These are phyloP conservation scores for Chiroxiphia lanceolata DNA, from an alignment of 2,797 vertebrate species.

Conservation along the genomic window DNA sequence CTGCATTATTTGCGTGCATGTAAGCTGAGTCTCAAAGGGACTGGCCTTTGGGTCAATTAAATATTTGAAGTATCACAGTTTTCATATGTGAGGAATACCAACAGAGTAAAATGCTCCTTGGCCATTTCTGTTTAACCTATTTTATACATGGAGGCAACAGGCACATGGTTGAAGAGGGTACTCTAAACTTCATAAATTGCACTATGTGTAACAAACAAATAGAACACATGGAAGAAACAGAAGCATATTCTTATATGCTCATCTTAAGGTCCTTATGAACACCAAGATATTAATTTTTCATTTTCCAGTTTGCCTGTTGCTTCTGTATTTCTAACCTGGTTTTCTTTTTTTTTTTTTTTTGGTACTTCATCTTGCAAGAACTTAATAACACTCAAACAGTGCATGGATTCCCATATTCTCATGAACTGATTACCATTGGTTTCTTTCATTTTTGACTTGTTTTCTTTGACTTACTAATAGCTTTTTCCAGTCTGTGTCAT, in stretches of 20 bases:
- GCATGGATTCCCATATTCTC: not conserved
- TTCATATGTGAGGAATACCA: not conserved
- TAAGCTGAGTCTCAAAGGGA: not conserved
- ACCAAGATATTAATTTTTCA: not conserved
- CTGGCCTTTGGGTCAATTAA: not conserved
- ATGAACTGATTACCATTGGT: not conserved
- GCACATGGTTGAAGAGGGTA: not conserved
- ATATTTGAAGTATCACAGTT: not conserved
- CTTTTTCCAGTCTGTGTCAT: not conserved
- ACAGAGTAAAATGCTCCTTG: not conserved
- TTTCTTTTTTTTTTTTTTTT: not conserved
- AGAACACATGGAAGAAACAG: not conserved
- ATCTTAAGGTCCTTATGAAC: not conserved
- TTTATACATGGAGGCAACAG: not conserved
- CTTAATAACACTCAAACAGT: not conserved
- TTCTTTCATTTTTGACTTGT: not conserved
- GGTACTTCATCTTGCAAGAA: not conserved
- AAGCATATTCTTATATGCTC: not conserved
- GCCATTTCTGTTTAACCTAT: not conserved
- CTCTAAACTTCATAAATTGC: not conserved
- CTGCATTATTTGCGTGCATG: not conserved
- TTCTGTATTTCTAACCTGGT: not conserved
- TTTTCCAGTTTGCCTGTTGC: not conserved
- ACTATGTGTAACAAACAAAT: not conserved
- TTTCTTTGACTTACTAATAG: not conserved